phyloP scores from a whole-genome alignment of 2,888 invertebrate species.

The Clunio marinus region DNA sequence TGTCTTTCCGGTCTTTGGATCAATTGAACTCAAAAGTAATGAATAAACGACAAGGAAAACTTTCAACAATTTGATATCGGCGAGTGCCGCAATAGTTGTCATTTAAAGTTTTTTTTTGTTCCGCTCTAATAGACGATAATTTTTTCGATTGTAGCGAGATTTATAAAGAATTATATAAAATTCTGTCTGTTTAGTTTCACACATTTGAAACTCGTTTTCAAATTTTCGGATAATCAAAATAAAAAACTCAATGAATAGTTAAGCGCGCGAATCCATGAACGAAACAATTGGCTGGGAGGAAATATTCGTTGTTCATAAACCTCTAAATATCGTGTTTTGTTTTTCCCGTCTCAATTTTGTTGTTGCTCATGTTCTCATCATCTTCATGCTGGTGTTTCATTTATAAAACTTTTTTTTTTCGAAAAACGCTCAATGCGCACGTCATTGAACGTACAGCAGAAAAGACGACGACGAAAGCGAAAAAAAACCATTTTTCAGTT shows the following conservation, averaged over 20 bases:
- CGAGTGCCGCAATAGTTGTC: neutral
- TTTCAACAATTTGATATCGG: neutral
- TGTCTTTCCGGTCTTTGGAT: neutral
- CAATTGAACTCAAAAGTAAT: neutral
- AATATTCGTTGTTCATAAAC: neutral
- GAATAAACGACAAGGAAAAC: neutral
- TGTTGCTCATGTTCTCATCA: neutral
- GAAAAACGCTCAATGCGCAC: conserved; percentile 32
- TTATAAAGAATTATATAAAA: too few relatives aligned
- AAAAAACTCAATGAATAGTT: neutral
- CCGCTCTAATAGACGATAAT: neutral
- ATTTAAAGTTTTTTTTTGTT: neutral
- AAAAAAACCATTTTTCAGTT: conserved; percentile 29
- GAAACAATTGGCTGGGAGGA: too few relatives aligned
- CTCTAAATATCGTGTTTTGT: neutral
- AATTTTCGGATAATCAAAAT: too few relatives aligned
- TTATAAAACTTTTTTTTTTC: conserved; percentile 3
- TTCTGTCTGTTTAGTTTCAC: too few relatives aligned
- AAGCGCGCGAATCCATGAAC: neutral
- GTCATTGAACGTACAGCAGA: conserved; percentile 15
- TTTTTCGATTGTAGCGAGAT: too few relatives aligned
- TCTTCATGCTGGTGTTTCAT: neutral
- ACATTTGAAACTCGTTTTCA: too few relatives aligned
- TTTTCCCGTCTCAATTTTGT: too few relatives aligned
- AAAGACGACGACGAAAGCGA: conserved; percentile 33